A percentile compares a stretch with the other conserved stretches of the same genome.
These are phyloP conservation scores for Lingula anatina DNA, from an alignment of 2,888 invertebrate species.

Conservation along the genomic window DNA sequence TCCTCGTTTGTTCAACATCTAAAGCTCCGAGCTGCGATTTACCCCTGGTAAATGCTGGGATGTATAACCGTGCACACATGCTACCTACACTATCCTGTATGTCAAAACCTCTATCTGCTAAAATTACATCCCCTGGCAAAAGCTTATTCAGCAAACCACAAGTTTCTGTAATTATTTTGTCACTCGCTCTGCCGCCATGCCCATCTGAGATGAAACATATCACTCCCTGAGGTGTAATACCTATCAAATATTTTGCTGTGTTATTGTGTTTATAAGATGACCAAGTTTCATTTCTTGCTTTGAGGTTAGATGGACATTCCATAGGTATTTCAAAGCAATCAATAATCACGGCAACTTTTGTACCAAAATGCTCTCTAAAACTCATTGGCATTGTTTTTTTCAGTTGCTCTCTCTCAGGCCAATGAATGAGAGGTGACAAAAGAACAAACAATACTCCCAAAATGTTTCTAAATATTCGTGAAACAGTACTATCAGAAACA, in stretches of 20 bases:
- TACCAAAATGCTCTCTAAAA: conserved; percentile 6
- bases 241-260: not conserved
- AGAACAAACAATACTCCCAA: too few relatives aligned
- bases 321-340: conserved; percentile 13
- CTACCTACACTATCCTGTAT: conserved; percentile 7
- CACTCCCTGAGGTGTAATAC: not conserved
- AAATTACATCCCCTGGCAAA: conserved; percentile 6
- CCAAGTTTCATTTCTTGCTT: conserved; percentile 9
- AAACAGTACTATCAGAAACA: conserved; percentile 5
- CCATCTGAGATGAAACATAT: not conserved
- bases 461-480: too few relatives aligned
- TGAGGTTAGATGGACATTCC: conserved; percentile 9
- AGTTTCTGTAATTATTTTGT: conserved; percentile 9
- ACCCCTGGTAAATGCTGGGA: conserved; percentile 10
- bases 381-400: conserved; percentile 6
- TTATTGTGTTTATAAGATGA: conserved; percentile 10
- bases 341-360: conserved; percentile 7
- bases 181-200: conserved; percentile 9
- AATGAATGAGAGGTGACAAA: conserved; percentile 9
- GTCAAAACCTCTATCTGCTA: conserved; percentile 11
- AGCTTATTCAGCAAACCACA: conserved; percentile 7
- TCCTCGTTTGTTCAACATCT: conserved; percentile 7
- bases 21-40: conserved; percentile 5
- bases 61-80: conserved; percentile 2
- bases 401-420: conserved; percentile 11